These are phyloP conservation scores for Lissonota sp. DNA, from an alignment of 2,888 invertebrate genomes.

Conservation along the genomic window DNA sequence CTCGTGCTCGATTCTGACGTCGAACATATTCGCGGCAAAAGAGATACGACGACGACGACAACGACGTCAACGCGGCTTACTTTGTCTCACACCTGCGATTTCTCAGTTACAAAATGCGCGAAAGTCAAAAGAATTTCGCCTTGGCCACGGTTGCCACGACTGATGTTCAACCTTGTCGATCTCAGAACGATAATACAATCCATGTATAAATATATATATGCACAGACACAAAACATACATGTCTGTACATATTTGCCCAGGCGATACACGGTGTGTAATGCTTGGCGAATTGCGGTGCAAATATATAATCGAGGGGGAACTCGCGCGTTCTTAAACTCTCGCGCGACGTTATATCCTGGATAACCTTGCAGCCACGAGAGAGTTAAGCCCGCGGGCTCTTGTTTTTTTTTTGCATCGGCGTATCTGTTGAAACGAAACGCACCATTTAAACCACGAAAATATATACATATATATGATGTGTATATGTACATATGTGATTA, in stretches of 20 bases:
- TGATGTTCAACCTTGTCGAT: slow-evolving; percentile 53
- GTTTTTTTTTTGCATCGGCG: neutral
- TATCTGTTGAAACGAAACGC: neutral
- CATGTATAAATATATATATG: neutral
- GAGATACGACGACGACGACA: neutral
- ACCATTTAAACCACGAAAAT: neutral
- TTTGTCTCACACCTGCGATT: slow-evolving; percentile 61
- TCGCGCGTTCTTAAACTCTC: neutral
- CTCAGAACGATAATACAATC: neutral
- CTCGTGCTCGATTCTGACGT: neutral
- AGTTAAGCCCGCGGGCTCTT: neutral
- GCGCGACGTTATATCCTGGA: neutral
- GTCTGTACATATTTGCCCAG: neutral
- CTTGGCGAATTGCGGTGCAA: neutral
- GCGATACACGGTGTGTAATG: neutral
- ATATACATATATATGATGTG: neutral
- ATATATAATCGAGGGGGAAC: neutral
- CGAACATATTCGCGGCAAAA: neutral
- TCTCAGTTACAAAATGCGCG: slow-evolving; percentile 39
- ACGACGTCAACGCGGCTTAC: neutral
- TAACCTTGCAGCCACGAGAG: neutral
- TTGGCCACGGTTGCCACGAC: slow-evolving; percentile 59
- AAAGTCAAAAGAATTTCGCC: slow-evolving; percentile 61
- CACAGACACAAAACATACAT: neutral
- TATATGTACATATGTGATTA: neutral